phyloP scores from a whole-genome alignment of 2,888 invertebrate species.

The Xestia rhomboidea region DNA sequence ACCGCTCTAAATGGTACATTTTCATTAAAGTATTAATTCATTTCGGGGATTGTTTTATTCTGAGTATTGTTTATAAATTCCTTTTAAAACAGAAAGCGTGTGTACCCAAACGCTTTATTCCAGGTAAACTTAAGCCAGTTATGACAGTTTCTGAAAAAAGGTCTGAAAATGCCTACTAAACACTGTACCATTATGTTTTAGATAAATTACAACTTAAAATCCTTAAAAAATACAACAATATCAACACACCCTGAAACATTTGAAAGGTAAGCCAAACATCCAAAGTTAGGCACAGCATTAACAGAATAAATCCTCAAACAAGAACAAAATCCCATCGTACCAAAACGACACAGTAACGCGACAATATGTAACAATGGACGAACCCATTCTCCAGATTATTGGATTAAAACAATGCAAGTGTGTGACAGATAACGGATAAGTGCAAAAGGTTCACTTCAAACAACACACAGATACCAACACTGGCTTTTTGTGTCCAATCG shows the following conservation, averaged over 20 bases:
- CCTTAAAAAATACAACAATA: background rate
- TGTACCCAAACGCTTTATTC: background rate
- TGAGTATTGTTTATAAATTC: constrained; percentile 6
- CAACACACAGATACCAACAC: background rate
- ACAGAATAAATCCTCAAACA: constrained; percentile 6
- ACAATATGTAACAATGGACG: constrained; percentile 57
- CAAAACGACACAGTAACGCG: constrained; percentile 24
- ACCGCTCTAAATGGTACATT: constrained; percentile 23
- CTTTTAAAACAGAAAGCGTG: background rate
- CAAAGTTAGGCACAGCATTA: background rate
- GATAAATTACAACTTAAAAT: background rate
- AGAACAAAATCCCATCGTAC: constrained; percentile 30
- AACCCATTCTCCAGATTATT: constrained; percentile 55
- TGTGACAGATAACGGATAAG: background rate
- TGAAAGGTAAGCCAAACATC: background rate
- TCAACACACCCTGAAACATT: background rate
- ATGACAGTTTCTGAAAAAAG: background rate
- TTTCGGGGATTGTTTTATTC: constrained; percentile 2
- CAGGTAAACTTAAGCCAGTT: background rate
- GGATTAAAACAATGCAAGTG: constrained; percentile 57
- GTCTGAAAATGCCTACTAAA: background rate
- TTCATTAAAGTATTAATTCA: constrained; percentile 26
- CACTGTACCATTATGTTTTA: no score
- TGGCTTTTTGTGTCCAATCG: background rate
- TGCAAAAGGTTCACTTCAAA: constrained; percentile 19